Conservation (phyloP, 2,113 vertebrate genomes). For the Circaetus cinerascens region DNA sequence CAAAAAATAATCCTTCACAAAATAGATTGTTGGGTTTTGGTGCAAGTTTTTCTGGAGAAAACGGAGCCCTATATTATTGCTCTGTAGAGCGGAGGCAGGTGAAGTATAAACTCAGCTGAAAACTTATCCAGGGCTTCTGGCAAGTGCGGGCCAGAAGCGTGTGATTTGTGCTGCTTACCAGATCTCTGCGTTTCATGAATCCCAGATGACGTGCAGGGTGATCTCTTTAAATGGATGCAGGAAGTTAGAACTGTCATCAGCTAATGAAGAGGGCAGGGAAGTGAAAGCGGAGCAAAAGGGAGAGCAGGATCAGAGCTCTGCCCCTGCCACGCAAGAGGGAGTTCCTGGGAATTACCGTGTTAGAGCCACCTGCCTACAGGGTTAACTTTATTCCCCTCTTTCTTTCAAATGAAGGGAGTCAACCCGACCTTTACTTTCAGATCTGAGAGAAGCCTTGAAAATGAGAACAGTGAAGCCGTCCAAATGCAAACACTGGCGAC, state of each 20-base stretch:
- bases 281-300: neutral
- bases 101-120: conserved; percentile 48
- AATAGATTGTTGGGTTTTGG: neutral
- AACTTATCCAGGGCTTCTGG: conserved; percentile 36
- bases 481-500: conserved; percentile 46
- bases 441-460: conserved; percentile 54
- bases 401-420: conserved; percentile 39
- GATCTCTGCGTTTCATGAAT: neutral
- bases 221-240: conserved; percentile 25
- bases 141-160: neutral
- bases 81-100: conserved; percentile 26
- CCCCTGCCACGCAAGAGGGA: fast-evolving
- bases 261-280: conserved; percentile 9
- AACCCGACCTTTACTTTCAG: conserved; percentile 44
- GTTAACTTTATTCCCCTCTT: conserved; percentile 26
- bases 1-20: conserved; percentile 19
- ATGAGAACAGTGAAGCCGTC: conserved; percentile 6
- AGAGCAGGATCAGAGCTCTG: neutral
- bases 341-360: neutral
- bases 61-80: conserved; percentile 31
- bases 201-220: neutral
- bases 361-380: neutral
- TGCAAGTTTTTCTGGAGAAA: neutral
- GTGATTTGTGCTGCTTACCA: conserved; percentile 37
- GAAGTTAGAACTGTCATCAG: neutral